These are phyloP conservation scores for Lineus longissimus DNA, from an alignment of 1,140 invertebrate species.

Conservation along the genomic window DNA sequence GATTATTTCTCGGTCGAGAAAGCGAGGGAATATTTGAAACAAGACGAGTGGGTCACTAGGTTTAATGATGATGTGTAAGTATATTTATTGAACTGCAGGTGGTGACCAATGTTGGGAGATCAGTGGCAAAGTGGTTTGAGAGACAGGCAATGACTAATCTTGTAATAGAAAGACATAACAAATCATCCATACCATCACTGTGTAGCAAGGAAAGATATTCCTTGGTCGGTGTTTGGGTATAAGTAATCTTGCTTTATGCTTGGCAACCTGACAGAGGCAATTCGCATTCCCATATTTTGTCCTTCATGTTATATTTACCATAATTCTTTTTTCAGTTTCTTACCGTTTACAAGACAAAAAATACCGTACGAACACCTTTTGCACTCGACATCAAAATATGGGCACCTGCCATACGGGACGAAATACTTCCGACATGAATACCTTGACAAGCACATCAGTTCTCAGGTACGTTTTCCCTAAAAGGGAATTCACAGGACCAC, in stretches of 20 bases:
- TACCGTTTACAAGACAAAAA: conserved; percentile 37
- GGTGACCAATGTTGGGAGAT: no score
- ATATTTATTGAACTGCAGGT: background rate
- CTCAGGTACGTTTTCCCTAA: conserved; percentile 27
- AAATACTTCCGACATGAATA: conserved; percentile 48
- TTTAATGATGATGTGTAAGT: conserved; percentile 51
- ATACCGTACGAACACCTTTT: conserved; percentile 42
- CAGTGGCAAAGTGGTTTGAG: background rate
- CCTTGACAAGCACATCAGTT: conserved; percentile 32
- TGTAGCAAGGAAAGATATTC: no score
- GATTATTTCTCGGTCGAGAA: conserved; percentile 47
- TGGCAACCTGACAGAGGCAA: no score
- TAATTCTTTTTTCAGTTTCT: conserved; percentile 45
- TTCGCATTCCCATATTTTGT: no score
- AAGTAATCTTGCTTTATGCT: no score
- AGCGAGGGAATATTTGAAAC: conserved; percentile 44
- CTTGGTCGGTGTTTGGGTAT: no score
- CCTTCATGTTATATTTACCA: no score
- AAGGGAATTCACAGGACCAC: no score
- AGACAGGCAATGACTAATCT: background rate
- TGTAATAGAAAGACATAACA: background rate
- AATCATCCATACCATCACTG: background rate
- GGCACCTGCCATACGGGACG: conserved; percentile 46
- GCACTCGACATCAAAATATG: conserved; percentile 44
- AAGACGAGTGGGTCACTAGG: conserved; percentile 48